Evolutionary conservation across 2,888 invertebrate genomes (phyloP), one percentile per base, ranked within the genome.

Genomic region (Euproctis similis): DNA sequence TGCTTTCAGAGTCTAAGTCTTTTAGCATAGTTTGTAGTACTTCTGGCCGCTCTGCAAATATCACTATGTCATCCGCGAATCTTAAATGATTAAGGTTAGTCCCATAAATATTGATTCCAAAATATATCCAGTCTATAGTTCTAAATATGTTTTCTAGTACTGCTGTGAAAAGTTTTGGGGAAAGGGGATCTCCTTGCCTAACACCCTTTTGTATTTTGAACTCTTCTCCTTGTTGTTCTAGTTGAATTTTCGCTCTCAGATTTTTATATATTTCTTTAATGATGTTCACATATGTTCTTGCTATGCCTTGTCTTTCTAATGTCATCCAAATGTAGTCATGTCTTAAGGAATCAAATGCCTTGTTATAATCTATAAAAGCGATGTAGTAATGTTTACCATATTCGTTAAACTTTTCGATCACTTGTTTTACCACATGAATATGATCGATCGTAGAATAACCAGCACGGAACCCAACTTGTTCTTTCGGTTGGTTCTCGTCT

Each of bases 381-480:
- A 25, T 11, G 10, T 17, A 25, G 5, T 11, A 25, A 2, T 5
- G 4, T 17, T 25, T 4, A 6, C 26, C 26, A 9, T 26, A 19
- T 12, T 26, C 26, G 12, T 19, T 18, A 8, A 6, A 13, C 34
- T 36, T 42, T 12, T 44, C 39, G 13, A 42, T 40, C 8, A 40
- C 18, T 20, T 44, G 34, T 16, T 26, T 26, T 2, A 40, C 10
- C 3, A 28, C 17, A n/a, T 39, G 34, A 10, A 46, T 26, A 14
- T 46, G 39, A 13, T 40, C 36, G 5, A 26, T 30, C 2, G 41
- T 26, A n/a, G 26, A 26, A 26, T 17, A 33, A 8, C 20, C 27
- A 3, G 16, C 28, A n/a, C 45, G 31, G 24, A 52, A 49, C 1
- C 46, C 50, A 6, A 50, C 50, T 28, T 54, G 50, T 22, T 52